Evolutionary conservation across 2,113 vertebrate species (phyloP).

Genomic region (Girardinichthys multiradiatus): DNA sequence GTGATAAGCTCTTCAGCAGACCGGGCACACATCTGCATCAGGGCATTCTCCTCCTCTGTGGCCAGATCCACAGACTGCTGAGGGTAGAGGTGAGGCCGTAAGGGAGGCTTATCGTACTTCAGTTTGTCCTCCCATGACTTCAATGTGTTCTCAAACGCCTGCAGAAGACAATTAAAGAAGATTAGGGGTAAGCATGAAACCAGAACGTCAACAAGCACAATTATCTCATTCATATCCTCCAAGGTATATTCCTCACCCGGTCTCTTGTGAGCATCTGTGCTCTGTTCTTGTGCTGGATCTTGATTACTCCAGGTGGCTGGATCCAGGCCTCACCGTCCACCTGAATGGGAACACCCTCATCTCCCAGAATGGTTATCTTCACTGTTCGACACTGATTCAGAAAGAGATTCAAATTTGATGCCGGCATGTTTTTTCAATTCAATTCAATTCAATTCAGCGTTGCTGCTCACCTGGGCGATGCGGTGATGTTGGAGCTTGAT

Average conservation of each 20-base stretch:
- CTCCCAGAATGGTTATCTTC: constrained; percentile 97
- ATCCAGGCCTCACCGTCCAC: constrained; percentile 99
- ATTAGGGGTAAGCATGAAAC: not conserved
- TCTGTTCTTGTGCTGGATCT: constrained; percentile 97
- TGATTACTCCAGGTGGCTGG: constrained; percentile 95
- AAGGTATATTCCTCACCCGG: constrained; percentile 81
- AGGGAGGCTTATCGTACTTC: constrained; percentile 90
- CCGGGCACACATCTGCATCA: constrained; percentile 90
- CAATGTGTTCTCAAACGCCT: constrained; percentile 97
- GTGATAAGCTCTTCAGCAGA: constrained; percentile 96
- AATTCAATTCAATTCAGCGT: not conserved
- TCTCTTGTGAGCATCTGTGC: constrained; percentile 98
- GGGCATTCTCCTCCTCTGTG: constrained; percentile 88
- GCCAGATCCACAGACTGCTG: constrained; percentile 92
- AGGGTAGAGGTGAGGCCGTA: constrained; percentile 90
- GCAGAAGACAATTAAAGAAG: not conserved
- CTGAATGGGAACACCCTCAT: constrained; percentile 96
- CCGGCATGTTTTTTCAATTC: not conserved
- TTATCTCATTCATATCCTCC: not conserved
- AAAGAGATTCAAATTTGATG: not conserved
- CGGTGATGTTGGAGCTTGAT: constrained; percentile 97
- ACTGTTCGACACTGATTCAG: constrained; percentile 89
- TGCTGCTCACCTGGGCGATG: constrained; percentile 90
- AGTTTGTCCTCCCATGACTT: constrained; percentile 99
- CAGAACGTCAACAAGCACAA: no score